phyloP scores from a whole-genome alignment of 2,888 invertebrate species.

The Polia nebulosa region DNA sequence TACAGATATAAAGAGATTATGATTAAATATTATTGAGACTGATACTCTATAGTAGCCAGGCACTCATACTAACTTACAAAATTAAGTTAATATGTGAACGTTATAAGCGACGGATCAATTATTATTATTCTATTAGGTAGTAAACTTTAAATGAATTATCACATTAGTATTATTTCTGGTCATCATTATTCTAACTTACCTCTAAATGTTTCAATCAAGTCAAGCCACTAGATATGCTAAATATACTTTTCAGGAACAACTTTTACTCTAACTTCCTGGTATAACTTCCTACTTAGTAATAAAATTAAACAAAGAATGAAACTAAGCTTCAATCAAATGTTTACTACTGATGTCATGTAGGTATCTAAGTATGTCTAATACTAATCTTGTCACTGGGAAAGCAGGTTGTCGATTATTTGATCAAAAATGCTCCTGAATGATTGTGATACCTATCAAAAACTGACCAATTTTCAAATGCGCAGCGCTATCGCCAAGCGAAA shows the following conservation, averaged over 20 bases:
- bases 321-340: not conserved
- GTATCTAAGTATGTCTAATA: not conserved
- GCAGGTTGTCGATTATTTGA: not conserved
- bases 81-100: constrained; percentile 8
- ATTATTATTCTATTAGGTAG: constrained; percentile 25
- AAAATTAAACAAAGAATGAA: too few relatives aligned
- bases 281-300: not conserved
- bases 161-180: not conserved
- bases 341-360: not conserved
- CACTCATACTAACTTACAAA: too few relatives aligned
- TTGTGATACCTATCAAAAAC: constrained; percentile 8
- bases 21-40: not conserved
- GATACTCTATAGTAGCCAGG: not conserved
- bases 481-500: not conserved
- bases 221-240: not conserved
- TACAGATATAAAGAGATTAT: too few relatives aligned
- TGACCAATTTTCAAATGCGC: not conserved
- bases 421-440: constrained; percentile 13
- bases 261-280: not conserved
- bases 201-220: not conserved
- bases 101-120: constrained; percentile 9
- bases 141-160: constrained; percentile 23
- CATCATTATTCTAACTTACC: not conserved
- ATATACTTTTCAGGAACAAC: too few relatives aligned
- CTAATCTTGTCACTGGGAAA: not conserved